These are phyloP conservation scores for Mesocricetus auratus DNA, from an alignment of 2,113 vertebrate species.

Conservation along the genomic window DNA sequence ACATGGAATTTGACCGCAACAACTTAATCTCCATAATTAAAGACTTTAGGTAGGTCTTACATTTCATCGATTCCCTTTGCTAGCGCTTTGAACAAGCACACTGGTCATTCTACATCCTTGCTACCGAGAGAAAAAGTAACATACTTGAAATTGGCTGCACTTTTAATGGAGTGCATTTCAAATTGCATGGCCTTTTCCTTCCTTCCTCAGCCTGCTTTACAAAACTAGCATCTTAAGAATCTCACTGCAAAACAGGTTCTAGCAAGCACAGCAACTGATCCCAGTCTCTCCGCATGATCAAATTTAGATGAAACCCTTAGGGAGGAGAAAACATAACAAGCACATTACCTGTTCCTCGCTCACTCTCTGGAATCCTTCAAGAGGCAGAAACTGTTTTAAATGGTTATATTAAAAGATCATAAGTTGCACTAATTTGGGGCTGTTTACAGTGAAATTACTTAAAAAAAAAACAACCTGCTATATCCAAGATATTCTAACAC, in stretches of 20 bases:
- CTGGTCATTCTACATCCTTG: neutral
- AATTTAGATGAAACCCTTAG: neutral
- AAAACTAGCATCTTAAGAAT: slow-evolving; percentile 50
- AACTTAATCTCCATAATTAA: slow-evolving; percentile 79
- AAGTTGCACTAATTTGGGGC: neutral
- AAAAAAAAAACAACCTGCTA: neutral
- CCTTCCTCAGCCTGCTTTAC: slow-evolving; percentile 54
- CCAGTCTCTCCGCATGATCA: neutral
- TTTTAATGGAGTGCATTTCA: slow-evolving; percentile 54
- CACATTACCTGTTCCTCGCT: neutral
- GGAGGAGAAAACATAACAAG: slow-evolving; percentile 21
- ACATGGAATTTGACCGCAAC: slow-evolving; percentile 69
- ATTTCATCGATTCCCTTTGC: slow-evolving; percentile 68
- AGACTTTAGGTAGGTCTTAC: slow-evolving; percentile 74
- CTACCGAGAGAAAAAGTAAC: slow-evolving; percentile 43
- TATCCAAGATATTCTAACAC: neutral
- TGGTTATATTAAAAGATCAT: slow-evolving; percentile 25
- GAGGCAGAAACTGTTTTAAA: slow-evolving; percentile 34
- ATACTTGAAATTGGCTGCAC: slow-evolving; percentile 30
- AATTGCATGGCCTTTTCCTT: slow-evolving; percentile 1
- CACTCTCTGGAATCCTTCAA: neutral
- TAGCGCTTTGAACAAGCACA: slow-evolving; percentile 18
- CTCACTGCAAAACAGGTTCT: slow-evolving; percentile 56
- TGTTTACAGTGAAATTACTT: neutral
- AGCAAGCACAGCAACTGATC: slow-evolving; percentile 43